phyloP scores from a whole-genome alignment of 2,113 vertebrate species.

The Tragulus kanchil region DNA sequence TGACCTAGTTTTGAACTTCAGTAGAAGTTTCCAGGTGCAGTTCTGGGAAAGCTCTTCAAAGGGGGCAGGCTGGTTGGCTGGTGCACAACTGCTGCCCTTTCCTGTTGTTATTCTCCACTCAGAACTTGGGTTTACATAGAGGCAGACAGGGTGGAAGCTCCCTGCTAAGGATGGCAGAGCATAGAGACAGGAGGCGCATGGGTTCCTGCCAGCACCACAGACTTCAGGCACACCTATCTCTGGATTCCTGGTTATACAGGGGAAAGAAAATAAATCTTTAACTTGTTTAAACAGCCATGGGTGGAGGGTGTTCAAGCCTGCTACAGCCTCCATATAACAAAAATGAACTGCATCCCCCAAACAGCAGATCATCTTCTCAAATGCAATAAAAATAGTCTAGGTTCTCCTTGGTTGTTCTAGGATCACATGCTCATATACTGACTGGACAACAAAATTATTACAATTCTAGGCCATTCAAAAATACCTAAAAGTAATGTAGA shows the following conservation, averaged over 20 bases:
- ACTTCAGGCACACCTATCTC: background rate
- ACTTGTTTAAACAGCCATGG: background rate
- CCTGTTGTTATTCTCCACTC: background rate
- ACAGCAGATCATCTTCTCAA: constrained; percentile 36
- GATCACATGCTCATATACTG: background rate
- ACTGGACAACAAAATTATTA: background rate
- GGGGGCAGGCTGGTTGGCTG: background rate
- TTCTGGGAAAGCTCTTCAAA: background rate
- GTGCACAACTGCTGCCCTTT: background rate
- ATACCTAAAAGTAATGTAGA: background rate
- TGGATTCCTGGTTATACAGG: background rate
- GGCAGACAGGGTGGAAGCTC: background rate
- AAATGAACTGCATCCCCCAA: background rate
- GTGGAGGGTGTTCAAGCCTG: background rate
- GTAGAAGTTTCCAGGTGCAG: background rate
- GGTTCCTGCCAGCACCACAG: background rate
- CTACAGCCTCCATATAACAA: constrained; percentile 10
- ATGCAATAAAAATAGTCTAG: background rate
- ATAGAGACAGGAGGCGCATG: background rate
- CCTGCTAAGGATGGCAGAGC: background rate
- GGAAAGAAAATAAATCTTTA: background rate
- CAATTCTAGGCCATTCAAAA: constrained; percentile 2
- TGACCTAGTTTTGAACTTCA: background rate
- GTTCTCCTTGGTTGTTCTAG: background rate
- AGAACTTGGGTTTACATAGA: background rate